phyloP scores from a whole-genome alignment of 2,797 vertebrate species.

The Babyrousa celebensis region DNA sequence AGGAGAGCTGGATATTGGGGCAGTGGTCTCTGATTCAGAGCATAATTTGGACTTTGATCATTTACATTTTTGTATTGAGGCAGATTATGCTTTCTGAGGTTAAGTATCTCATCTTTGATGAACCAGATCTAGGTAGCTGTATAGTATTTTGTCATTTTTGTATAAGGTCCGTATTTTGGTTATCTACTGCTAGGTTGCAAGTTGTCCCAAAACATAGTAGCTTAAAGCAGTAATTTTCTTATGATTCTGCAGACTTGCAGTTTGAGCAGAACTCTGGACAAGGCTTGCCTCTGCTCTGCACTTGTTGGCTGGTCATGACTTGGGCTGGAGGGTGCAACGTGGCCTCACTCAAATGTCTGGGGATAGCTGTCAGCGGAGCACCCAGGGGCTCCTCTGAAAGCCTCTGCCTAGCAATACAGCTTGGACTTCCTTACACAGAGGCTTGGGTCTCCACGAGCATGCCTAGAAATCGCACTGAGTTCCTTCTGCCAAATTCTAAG shows the following conservation, averaged over 20 bases:
- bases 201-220: not conserved
- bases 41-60: not conserved
- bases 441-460: not conserved
- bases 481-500: not conserved
- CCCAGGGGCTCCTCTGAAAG: not conserved
- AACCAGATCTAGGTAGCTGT: not conserved
- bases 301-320: not conserved
- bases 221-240: conserved; percentile 7
- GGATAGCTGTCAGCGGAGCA: not conserved
- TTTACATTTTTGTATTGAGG: conserved; percentile 23
- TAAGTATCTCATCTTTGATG: conserved; percentile 17
- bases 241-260: not conserved
- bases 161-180: not conserved
- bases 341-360: not conserved
- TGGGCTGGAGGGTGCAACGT: not conserved
- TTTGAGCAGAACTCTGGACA: not conserved
- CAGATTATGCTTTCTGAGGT: conserved; percentile 31
- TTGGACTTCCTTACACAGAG: not conserved
- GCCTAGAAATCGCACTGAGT: not conserved
- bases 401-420: not conserved
- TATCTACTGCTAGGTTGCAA: not conserved
- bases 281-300: not conserved
- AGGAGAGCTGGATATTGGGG: not conserved
- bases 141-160: conserved; percentile 10
- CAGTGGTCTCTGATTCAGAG: not conserved